A percentile compares a stretch with the other conserved stretches of the same genome.
phyloP scores from a whole-genome alignment of 2,113 vertebrate genomes.

The Brachyhypopomus occidentalis region DNA sequence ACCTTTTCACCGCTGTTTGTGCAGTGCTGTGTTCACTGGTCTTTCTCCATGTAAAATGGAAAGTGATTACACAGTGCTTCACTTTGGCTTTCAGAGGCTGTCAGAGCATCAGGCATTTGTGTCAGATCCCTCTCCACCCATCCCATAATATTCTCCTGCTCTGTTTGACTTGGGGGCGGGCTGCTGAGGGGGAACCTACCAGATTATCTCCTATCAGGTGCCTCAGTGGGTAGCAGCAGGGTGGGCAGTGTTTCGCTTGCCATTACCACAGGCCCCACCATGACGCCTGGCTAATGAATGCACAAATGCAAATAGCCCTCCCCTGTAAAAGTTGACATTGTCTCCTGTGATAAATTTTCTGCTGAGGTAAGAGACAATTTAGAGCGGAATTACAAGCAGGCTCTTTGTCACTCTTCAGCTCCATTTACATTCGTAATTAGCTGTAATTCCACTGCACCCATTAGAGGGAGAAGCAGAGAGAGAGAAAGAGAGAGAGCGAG shows the following conservation, averaged over 20 bases:
- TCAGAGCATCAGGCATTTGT: constrained; percentile 50
- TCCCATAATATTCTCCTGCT: constrained; percentile 50
- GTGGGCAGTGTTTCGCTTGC: constrained; percentile 65
- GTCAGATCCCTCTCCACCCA: constrained; percentile 51
- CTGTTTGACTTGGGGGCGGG: constrained; percentile 56
- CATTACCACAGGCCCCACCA: constrained; percentile 68
- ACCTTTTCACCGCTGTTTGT: constrained; percentile 52
- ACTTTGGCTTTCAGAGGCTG: constrained; percentile 45
- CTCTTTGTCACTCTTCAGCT: constrained; percentile 81
- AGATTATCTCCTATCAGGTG: constrained; percentile 68
- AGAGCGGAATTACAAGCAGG: constrained; percentile 88
- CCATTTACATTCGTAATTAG: constrained; percentile 95
- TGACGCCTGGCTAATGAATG: constrained; percentile 70
- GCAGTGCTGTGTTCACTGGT: constrained; percentile 56
- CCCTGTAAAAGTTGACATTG: constrained; percentile 86
- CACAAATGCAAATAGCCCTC: constrained; percentile 76
- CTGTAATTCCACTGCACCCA: constrained; percentile 84
- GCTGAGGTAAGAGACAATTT: constrained; percentile 93
- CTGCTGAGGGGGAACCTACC: constrained; percentile 73
- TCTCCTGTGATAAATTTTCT: constrained; percentile 89
- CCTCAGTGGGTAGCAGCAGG: constrained; percentile 58
- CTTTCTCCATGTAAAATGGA: constrained; percentile 54
- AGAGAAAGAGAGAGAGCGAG: constrained; percentile 39
- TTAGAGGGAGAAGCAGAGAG: constrained; percentile 78
- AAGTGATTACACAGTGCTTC: constrained; percentile 56